phyloP scores from a whole-genome alignment of 2,888 invertebrate genomes.

The Phorcus lineatus region DNA sequence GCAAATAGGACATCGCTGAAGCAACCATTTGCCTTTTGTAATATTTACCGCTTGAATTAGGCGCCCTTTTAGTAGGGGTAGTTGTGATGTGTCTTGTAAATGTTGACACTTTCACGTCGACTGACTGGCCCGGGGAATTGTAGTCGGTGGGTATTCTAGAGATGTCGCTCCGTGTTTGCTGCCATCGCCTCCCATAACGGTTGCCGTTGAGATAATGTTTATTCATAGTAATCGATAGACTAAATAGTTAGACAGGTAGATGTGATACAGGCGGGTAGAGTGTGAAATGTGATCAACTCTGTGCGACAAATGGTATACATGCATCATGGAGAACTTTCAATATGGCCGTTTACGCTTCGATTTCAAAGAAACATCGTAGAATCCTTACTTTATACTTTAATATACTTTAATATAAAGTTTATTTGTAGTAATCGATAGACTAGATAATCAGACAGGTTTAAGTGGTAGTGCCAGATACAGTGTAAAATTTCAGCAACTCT shows the following conservation, averaged over 20 bases:
- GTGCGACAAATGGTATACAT: too few species aligned
- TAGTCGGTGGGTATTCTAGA: background rate
- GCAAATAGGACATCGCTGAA: conserved; percentile 6
- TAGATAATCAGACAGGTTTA: too few species aligned
- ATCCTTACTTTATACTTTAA: too few species aligned
- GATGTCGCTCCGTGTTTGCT: conserved; percentile 18
- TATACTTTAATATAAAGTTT: too few species aligned
- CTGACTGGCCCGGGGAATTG: background rate
- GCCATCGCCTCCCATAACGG: background rate
- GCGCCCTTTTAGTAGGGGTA: background rate
- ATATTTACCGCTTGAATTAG: conserved; percentile 24
- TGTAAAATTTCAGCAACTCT: too few species aligned
- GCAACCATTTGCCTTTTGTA: conserved; percentile 11
- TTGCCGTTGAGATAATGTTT: conserved; percentile 22
- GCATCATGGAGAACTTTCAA: too few species aligned
- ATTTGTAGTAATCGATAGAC: too few species aligned
- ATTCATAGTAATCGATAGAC: conserved; percentile 26
- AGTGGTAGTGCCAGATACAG: too few species aligned
- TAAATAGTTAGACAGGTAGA: conserved; percentile 26
- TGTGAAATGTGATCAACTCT: background rate
- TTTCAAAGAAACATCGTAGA: too few species aligned
- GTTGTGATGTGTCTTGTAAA: conserved; percentile 6
- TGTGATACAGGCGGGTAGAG: background rate
- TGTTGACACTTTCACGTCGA: conserved; percentile 12
- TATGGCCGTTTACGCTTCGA: too few species aligned